phyloP scores from a whole-genome alignment of 2,888 invertebrate species.

The Agonopterix heracliana region DNA sequence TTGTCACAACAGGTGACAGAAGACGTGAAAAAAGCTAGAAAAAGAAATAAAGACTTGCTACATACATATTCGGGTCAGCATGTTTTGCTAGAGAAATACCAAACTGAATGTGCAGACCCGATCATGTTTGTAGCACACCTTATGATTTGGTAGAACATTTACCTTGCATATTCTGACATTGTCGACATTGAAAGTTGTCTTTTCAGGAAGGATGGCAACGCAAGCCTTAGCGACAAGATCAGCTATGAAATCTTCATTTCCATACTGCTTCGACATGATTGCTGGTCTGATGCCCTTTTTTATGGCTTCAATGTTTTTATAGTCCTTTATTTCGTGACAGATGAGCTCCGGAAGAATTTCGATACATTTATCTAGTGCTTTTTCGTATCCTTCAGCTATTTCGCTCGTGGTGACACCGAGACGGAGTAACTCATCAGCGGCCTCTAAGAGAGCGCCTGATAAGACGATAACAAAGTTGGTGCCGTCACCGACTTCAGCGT shows the following conservation, averaged over 20 bases:
- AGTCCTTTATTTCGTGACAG: constrained; percentile 85
- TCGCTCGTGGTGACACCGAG: constrained; percentile 98
- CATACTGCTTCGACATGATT: constrained; percentile 98
- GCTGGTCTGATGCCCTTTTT: constrained; percentile 85
- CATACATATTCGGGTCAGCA: no score
- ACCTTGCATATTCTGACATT: constrained; percentile 96
- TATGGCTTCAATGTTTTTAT: constrained; percentile 81
- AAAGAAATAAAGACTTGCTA: no score
- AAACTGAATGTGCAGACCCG: no score
- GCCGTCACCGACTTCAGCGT: constrained; percentile 98
- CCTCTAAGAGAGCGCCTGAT: constrained; percentile 93
- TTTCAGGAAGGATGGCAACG: constrained; percentile 89
- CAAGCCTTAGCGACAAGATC: constrained; percentile 92
- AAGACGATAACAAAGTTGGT: constrained; percentile 98
- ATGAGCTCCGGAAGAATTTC: constrained; percentile 91
- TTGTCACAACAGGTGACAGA: no score
- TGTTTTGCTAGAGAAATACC: no score
- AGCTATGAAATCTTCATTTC: constrained; percentile 95
- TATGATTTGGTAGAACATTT: constrained; percentile 6
- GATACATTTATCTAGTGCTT: constrained; percentile 90
- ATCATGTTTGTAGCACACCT: no score
- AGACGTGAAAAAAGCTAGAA: no score
- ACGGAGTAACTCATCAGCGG: constrained; percentile 93
- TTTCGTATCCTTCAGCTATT: constrained; percentile 96
- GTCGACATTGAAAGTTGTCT: constrained; percentile 96